Percentiles rank a stretch among this genome's conserved stretches.
phyloP scores from a whole-genome alignment of 2,797 vertebrate genomes.

The Neosalanx taihuensis region DNA sequence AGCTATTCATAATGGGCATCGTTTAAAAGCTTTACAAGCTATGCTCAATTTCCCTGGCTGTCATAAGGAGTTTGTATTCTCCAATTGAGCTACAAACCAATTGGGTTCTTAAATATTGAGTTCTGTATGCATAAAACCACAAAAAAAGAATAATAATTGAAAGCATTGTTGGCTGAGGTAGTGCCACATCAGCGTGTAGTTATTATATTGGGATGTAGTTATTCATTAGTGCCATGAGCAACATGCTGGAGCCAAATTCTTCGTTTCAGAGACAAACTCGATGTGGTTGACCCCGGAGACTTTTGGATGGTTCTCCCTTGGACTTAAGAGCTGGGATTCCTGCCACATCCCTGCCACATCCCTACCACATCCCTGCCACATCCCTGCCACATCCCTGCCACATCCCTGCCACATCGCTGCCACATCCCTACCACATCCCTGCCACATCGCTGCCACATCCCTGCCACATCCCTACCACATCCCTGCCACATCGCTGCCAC shows the following conservation, averaged over 20 bases:
- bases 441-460: no score
- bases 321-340: no score
- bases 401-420: no score
- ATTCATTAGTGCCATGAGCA: conserved; percentile 3
- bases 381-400: no score
- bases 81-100: conserved; percentile 16
- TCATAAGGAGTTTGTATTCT: conserved; percentile 37
- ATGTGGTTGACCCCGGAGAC: background rate
- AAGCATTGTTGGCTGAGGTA: background rate
- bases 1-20: conserved; percentile 27
- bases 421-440: no score
- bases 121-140: background rate
- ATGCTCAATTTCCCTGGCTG: conserved; percentile 19
- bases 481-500: no score
- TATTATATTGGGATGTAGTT: background rate
- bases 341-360: no score
- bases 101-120: conserved; percentile 10
- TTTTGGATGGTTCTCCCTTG: no score
- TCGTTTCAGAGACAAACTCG: background rate
- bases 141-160: background rate
- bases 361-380: no score
- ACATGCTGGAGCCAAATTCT: background rate
- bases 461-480: no score
- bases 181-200: background rate
- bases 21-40: conserved; percentile 35